phyloP scores from a whole-genome alignment of 2,797 vertebrate genomes.

The Ispidina picta region DNA sequence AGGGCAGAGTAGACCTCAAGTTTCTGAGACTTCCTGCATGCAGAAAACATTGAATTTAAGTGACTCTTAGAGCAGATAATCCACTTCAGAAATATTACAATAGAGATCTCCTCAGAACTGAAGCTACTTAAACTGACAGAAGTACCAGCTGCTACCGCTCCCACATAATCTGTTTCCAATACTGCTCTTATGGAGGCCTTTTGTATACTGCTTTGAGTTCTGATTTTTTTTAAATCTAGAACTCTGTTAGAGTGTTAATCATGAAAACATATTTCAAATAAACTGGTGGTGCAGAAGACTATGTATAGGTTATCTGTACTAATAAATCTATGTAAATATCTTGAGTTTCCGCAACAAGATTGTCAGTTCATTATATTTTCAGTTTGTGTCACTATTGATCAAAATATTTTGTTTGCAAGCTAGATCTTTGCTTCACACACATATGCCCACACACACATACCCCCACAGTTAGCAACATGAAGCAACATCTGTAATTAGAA shows the following conservation, averaged over 20 bases:
- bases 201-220: neutral
- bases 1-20: neutral
- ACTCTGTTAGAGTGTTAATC: neutral
- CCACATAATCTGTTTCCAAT: neutral
- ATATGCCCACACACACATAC: accelerated
- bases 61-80: neutral
- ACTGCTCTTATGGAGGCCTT: neutral
- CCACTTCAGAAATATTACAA: neutral
- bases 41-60: neutral
- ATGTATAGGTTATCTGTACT: neutral
- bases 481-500: neutral
- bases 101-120: neutral
- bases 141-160: neutral
- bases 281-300: neutral
- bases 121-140: neutral
- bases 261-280: neutral
- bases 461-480: neutral
- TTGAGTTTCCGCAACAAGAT: neutral
- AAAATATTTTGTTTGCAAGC: neutral
- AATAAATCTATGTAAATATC: neutral
- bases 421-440: neutral
- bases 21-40: neutral
- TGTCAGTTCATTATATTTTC: neutral
- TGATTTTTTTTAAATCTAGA: neutral
- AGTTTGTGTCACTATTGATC: neutral